These are phyloP conservation scores for Carettochelys insculpta DNA, from an alignment of 2,113 vertebrate species.

Conservation along the genomic window DNA sequence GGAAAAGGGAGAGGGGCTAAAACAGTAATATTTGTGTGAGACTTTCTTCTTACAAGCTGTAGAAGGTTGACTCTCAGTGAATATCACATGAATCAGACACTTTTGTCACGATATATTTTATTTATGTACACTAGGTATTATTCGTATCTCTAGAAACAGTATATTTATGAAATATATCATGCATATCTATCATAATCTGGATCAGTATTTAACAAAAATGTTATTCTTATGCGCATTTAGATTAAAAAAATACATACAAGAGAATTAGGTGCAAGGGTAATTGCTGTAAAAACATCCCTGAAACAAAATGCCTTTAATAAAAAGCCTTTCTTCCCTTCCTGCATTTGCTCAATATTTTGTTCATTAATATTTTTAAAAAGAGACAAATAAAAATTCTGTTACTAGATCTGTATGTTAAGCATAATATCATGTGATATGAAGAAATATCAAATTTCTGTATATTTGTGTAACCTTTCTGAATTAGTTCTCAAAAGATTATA, in stretches of 20 bases:
- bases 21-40: neutral
- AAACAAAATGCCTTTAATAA: neutral
- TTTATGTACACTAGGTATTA: neutral
- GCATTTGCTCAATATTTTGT: neutral
- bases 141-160: neutral
- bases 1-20: neutral
- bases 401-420: rapidly evolving
- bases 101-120: neutral
- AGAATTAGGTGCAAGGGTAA: too few relatives aligned
- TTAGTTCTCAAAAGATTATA: neutral
- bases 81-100: neutral
- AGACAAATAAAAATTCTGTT: neutral
- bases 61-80: neutral
- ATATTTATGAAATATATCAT: neutral
- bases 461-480: neutral
- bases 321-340: neutral
- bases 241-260: too few relatives aligned
- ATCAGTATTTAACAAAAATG: neutral
- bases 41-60: neutral
- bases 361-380: neutral
- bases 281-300: neutral
- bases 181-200: neutral
- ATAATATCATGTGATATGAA: neutral
- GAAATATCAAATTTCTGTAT: neutral
- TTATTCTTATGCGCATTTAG: too few relatives aligned